Evolutionary conservation across 2,888 invertebrate species (phyloP).

Genomic region (Slavum lentiscoides): DNA sequence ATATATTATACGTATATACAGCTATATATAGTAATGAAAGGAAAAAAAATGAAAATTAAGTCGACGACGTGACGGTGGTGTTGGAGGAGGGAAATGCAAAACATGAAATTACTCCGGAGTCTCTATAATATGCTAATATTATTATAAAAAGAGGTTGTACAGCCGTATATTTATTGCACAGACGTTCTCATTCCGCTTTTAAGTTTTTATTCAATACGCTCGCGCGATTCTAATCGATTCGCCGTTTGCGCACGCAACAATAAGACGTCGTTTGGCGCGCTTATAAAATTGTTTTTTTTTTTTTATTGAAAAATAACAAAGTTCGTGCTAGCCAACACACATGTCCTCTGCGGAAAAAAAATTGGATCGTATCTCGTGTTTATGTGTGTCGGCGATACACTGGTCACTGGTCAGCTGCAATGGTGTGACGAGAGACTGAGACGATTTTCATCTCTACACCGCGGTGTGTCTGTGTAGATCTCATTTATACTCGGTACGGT

Average conservation of each 20-base stretch:
- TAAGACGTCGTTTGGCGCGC: constrained; percentile 21
- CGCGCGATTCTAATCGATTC: constrained; percentile 33
- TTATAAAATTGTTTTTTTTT: constrained; percentile 15
- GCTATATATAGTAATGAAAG: not conserved
- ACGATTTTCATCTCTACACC: too few relatives aligned
- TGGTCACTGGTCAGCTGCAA: too few relatives aligned
- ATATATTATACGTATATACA: not conserved
- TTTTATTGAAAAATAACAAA: not conserved
- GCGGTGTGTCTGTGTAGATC: too few relatives aligned
- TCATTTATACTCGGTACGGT: too few relatives aligned
- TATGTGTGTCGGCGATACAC: too few relatives aligned
- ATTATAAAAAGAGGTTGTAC: constrained; percentile 37
- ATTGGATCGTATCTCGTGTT: too few relatives aligned
- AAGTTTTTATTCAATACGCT: constrained; percentile 11
- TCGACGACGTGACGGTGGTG: too few relatives aligned
- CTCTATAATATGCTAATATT: constrained; percentile 1
- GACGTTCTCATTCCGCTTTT: constrained; percentile 30
- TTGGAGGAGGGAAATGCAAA: not conserved
- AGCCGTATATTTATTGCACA: not conserved
- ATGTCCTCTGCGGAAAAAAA: not conserved
- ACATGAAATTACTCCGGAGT: constrained; percentile 33
- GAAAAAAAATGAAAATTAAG: not conserved
- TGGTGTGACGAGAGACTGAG: too few relatives aligned
- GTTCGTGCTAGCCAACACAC: not conserved
- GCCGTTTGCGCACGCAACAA: constrained; percentile 39